Evolutionary conservation across 2,888 invertebrate genomes (phyloP).

Genomic region (Charanyca ferruginea): DNA sequence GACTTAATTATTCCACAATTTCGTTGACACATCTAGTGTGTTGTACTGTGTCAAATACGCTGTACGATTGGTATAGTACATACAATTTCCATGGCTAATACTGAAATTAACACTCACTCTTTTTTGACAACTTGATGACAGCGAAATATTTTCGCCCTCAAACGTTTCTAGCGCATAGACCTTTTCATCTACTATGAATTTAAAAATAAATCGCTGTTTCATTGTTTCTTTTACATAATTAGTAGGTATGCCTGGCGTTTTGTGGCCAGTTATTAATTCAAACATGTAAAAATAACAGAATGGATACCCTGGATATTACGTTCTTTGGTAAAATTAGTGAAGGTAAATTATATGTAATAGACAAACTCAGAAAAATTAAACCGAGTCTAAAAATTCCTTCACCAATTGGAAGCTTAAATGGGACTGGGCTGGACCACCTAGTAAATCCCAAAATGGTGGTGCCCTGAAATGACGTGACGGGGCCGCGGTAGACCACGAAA

Average conservation of each 20-base stretch:
- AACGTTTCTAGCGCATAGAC: conserved; percentile 38
- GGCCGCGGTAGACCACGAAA: too few species aligned
- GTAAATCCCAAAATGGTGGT: too few species aligned
- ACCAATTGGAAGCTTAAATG: too few species aligned
- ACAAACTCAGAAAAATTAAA: too few species aligned
- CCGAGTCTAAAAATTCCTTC: too few species aligned
- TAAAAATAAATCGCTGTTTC: conserved; percentile 44
- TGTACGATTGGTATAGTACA: background rate
- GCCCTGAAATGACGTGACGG: too few species aligned
- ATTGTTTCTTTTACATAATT: conserved; percentile 37
- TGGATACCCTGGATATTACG: background rate
- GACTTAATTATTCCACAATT: conserved; percentile 8
- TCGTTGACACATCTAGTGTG: conserved; percentile 38
- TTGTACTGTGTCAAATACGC: conserved; percentile 1
- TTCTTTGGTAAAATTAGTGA: too few species aligned
- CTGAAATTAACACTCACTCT: conserved; percentile 48
- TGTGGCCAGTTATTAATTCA: background rate
- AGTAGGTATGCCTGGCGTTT: conserved; percentile 12
- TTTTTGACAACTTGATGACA: conserved; percentile 52
- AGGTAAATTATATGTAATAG: too few species aligned
- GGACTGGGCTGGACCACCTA: too few species aligned
- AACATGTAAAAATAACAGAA: background rate
- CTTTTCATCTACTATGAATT: conserved; percentile 38
- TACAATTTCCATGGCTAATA: conserved; percentile 9
- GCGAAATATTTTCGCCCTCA: conserved; percentile 25